These are phyloP conservation scores for Drosophila ficusphila DNA, from an alignment of 1,140 invertebrate genomes.

Conservation along the genomic window DNA sequence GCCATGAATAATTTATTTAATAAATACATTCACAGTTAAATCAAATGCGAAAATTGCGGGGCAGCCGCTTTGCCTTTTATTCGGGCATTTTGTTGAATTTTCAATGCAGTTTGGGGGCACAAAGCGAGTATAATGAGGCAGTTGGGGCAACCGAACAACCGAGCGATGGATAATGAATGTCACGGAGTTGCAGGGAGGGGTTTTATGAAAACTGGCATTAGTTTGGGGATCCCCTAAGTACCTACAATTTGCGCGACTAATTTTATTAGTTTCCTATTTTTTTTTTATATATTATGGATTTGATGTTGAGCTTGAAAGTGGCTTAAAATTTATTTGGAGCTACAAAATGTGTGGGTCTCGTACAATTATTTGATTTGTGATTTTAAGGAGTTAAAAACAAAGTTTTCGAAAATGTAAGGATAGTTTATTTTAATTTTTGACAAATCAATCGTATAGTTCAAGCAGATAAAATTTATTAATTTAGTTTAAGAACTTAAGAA, in stretches of 20 bases:
- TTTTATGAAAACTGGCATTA: background rate
- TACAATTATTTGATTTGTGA: too few species aligned
- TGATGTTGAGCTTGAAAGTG: too few species aligned
- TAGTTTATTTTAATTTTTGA: too few species aligned
- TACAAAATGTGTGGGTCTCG: too few species aligned
- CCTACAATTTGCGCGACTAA: background rate
- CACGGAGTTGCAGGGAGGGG: background rate
- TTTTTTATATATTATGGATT: too few species aligned
- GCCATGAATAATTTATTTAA: conserved; percentile 82
- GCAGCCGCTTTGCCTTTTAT: conserved; percentile 19
- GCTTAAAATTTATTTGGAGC: too few species aligned
- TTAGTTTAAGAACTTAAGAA: too few species aligned
- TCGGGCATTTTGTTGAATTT: conserved; percentile 9
- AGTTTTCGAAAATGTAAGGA: too few species aligned
- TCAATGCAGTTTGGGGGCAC: background rate
- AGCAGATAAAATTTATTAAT: too few species aligned
- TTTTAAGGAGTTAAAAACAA: too few species aligned
- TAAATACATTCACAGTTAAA: conserved; percentile 82
- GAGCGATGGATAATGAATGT: conserved; percentile 9
- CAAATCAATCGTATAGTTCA: too few species aligned
- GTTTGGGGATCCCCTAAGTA: background rate
- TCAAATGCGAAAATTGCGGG: conserved; percentile 71
- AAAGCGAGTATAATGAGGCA: background rate
- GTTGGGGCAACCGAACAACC: background rate
- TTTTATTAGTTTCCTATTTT: background rate